Evolutionary conservation across 2,888 invertebrate genomes (phyloP).

Genomic region (Pammene aurita): DNA sequence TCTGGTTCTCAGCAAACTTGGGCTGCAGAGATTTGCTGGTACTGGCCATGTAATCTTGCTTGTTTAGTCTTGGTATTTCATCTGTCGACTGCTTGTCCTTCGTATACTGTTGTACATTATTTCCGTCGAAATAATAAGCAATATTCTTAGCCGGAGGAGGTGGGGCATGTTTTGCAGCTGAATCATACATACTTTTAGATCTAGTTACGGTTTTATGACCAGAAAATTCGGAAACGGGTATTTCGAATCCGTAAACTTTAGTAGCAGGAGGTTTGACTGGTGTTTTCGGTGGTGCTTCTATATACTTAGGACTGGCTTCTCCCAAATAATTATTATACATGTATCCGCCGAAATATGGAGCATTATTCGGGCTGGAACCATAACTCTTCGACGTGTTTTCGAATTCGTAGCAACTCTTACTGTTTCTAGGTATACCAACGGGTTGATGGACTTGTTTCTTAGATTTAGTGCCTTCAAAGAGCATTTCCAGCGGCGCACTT

Average conservation of each 20-base stretch:
- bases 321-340: conserved; percentile 79
- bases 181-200: conserved; percentile 76
- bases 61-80: conserved; percentile 84
- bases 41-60: conserved; percentile 80
- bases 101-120: conserved; percentile 69
- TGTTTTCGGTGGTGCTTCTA: conserved; percentile 52
- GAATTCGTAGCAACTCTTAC: conserved; percentile 80
- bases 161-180: conserved; percentile 59
- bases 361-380: conserved; percentile 85
- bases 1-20: conserved; percentile 70
- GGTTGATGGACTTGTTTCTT: conserved; percentile 63
- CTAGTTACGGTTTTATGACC: conserved; percentile 77
- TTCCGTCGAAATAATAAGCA: conserved; percentile 80
- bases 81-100: conserved; percentile 73
- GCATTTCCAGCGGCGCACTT: conserved; percentile 89
- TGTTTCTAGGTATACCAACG: conserved; percentile 66
- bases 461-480: conserved; percentile 84
- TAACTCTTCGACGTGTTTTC: conserved; percentile 84
- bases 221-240: conserved; percentile 60
- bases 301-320: conserved; percentile 62
- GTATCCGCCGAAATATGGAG: conserved; percentile 78
- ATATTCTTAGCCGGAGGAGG: conserved; percentile 76
- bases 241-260: conserved; percentile 73
- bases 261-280: conserved; percentile 59
- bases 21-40: conserved; percentile 76